A percentile compares a stretch with the other conserved stretches of the same genome.
phyloP scores from a whole-genome alignment of 1,140 invertebrate species.

The Pinna nobilis region DNA sequence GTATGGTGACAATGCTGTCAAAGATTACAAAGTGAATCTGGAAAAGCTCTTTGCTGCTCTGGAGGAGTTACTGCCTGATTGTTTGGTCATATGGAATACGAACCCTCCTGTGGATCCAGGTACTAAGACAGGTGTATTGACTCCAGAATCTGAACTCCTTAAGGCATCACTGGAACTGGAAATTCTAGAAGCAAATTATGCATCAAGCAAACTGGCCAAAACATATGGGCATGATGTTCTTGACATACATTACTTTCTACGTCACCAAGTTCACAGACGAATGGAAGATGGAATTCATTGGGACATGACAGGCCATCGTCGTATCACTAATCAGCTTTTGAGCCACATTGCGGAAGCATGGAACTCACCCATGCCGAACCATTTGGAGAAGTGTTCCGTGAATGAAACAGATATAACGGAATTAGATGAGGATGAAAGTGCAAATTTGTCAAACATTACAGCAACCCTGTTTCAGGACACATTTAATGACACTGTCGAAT shows the following conservation, averaged over 20 bases:
- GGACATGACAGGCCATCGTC: conserved; percentile 64
- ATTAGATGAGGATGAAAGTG: too few species aligned
- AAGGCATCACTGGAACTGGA: conserved; percentile 73
- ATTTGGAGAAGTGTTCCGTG: too few species aligned
- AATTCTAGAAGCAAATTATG: conserved; percentile 76
- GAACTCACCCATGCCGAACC: too few species aligned
- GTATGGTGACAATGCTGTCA: conserved; percentile 74
- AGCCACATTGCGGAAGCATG: too few species aligned
- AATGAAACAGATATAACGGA: too few species aligned
- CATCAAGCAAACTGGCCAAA: conserved; percentile 63
- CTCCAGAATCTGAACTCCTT: conserved; percentile 73
- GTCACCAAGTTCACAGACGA: conserved; percentile 58
- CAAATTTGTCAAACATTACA: too few species aligned
- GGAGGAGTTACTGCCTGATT: conserved; percentile 61
- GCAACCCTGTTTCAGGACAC: too few species aligned
- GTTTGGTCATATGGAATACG: conserved; percentile 76
- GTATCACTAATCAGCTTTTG: conserved; percentile 63
- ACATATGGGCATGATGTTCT: conserved; percentile 74
- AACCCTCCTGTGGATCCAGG: conserved; percentile 73
- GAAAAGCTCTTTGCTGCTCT: conserved; percentile 69
- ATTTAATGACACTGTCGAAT: too few species aligned
- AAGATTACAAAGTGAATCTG: conserved; percentile 75
- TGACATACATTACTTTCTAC: conserved; percentile 76
- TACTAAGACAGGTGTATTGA: conserved; percentile 74
- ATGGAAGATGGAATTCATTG: conserved; percentile 68